A percentile compares a stretch with the other conserved stretches of the same genome.
Evolutionary conservation across 2,797 vertebrate genomes (phyloP).

Genomic region (Hydrophis major): DNA sequence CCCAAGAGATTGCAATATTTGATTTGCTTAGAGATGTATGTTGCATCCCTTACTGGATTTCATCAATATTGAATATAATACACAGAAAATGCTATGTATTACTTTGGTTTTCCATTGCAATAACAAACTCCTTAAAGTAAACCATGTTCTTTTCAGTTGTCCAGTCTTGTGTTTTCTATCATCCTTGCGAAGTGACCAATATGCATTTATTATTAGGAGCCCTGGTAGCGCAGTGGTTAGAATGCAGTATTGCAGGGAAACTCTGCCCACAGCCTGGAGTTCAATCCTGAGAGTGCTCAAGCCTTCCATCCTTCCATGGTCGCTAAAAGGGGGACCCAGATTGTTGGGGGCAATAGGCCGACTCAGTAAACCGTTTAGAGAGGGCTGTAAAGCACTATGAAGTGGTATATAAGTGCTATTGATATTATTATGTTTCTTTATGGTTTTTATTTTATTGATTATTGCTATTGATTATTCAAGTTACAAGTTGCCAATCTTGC

Average conservation of each 20-base stretch:
- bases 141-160: not conserved
- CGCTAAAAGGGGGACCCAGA: not conserved
- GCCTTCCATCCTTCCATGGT: not conserved
- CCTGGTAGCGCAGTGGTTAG: not conserved
- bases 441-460: not conserved
- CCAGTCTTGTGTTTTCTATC: not conserved
- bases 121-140: not conserved
- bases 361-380: not conserved
- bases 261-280: not conserved
- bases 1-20: not conserved
- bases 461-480: not conserved
- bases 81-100: not conserved
- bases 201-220: not conserved
- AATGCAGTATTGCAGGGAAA: not conserved
- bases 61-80: not conserved
- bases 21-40: not conserved
- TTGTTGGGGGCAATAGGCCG: not conserved
- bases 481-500: not conserved
- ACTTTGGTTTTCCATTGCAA: not conserved
- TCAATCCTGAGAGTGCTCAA: not conserved
- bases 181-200: not conserved
- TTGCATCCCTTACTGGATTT: not conserved
- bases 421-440: not conserved
- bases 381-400: not conserved
- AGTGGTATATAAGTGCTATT: not conserved